Evolutionary conservation across 2,113 vertebrate species (phyloP).

Genomic region (Stegastes partitus): DNA sequence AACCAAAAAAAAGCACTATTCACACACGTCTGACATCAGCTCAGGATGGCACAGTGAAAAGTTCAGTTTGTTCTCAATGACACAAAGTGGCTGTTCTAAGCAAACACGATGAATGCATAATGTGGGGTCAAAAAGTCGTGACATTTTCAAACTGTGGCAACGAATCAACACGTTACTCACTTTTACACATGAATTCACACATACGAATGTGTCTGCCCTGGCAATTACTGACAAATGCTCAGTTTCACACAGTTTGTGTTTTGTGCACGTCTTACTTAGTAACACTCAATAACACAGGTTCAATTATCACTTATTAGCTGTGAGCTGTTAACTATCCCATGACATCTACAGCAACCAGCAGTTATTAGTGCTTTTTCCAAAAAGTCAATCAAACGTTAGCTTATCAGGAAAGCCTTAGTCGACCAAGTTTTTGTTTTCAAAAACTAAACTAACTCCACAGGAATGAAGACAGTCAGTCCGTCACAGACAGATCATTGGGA

Average conservation of each 20-base stretch:
- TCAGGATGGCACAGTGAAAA: neutral
- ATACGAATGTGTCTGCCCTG: neutral
- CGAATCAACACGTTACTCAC: slow-evolving; percentile 6
- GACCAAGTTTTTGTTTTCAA: too few species aligned
- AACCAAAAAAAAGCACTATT: neutral
- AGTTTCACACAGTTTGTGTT: neutral
- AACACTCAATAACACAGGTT: too few species aligned
- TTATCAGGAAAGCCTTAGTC: too few species aligned
- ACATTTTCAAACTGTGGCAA: neutral
- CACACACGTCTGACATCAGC: neutral
- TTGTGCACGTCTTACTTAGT: too few species aligned
- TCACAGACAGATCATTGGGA: too few species aligned
- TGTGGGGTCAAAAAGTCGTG: neutral
- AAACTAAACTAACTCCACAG: too few species aligned
- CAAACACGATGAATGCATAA: neutral
- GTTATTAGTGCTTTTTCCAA: too few species aligned
- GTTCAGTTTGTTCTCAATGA: neutral
- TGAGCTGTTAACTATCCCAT: too few species aligned
- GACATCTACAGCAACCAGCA: too few species aligned
- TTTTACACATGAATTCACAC: neutral
- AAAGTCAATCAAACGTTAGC: too few species aligned
- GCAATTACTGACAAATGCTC: neutral
- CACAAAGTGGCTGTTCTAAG: neutral
- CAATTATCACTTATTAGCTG: too few species aligned
- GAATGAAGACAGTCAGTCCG: too few species aligned